phyloP scores from a whole-genome alignment of 2,113 vertebrate species.

The Bubalus kerabau region DNA sequence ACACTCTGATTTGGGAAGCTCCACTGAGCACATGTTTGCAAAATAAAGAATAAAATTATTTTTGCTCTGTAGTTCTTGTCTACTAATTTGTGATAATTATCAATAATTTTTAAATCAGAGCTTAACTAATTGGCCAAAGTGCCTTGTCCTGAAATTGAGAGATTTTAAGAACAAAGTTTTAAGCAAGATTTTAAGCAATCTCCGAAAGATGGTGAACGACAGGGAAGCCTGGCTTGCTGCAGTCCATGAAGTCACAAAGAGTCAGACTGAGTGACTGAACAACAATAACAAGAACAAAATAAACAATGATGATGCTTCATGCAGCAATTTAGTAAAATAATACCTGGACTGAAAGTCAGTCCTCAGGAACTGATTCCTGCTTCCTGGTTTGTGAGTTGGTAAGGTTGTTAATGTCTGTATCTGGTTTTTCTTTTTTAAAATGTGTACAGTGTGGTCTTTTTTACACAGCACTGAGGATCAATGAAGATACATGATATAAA shows the following conservation, averaged over 20 bases:
- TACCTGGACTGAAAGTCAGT: not conserved
- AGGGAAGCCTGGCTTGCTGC: not conserved
- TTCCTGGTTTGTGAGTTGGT: not conserved
- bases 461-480: not conserved
- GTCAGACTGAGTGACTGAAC: not conserved
- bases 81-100: not conserved
- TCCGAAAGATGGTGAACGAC: not conserved
- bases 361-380: not conserved
- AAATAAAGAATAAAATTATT: not conserved
- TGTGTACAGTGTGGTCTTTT: not conserved
- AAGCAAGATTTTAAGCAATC: not conserved
- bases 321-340: not conserved
- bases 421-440: not conserved
- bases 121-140: not conserved
- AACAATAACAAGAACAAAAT: not conserved
- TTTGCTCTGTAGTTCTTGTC: not conserved
- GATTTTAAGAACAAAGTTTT: not conserved
- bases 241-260: not conserved
- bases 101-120: not conserved
- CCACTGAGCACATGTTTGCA: not conserved
- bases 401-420: not conserved
- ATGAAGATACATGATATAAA: not conserved
- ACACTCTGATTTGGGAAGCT: not conserved
- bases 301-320: not conserved
- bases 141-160: not conserved